Evolutionary conservation across 2,113 vertebrate species (phyloP), one percentile per base, ranked within the genome.

Genomic region (Romanogobio albipinnatus): DNA sequence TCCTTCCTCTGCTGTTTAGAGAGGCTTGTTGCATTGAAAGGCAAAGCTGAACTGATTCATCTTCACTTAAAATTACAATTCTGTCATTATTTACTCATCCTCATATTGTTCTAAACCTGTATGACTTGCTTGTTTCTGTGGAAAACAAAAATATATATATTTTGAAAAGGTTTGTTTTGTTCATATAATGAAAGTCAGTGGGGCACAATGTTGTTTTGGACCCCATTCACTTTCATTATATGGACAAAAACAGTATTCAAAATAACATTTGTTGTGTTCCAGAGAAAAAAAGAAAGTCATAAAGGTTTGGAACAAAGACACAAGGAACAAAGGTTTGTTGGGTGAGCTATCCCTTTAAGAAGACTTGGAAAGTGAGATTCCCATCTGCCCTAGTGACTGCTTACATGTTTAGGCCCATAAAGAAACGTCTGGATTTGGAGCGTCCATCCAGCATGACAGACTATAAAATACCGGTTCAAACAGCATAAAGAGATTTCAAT

Each of bases 1-100:
- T 87, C 84, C 88, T 89, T 87, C 75, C 83, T 86, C 66, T 68
- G n/a, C 82, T 73, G 62, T 84, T 82, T 71, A 82, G 33, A n/a
- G 29, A 59, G 43, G 81, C 77, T 47, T 84, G 79, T 56, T 87
- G n/a, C 68, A 75, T 73, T 66, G 26, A 15, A 62, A 70, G 17
- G 39, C 77, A 79, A 47, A 36, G 26, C 22, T 53, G n/a, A 43
- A 26, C 19, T 56, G 49, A 61, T 64, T 22, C 9, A 66, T 24
- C 0, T 53, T 53, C 15, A 33, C 3, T 5, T n/a, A 26, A 33
- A 76, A 33, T 33, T 0, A 9, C 10, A 33, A 53, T 53, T 53
- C 43, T 53, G n/a, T 24, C n/a, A 26, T 51, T 7, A 15, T 51
- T 47, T 53, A 19, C 1, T 53, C 26, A 19, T 9, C 3, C 45